phyloP scores from a whole-genome alignment of 2,113 vertebrate species.

The Ceyx melanurus region DNA sequence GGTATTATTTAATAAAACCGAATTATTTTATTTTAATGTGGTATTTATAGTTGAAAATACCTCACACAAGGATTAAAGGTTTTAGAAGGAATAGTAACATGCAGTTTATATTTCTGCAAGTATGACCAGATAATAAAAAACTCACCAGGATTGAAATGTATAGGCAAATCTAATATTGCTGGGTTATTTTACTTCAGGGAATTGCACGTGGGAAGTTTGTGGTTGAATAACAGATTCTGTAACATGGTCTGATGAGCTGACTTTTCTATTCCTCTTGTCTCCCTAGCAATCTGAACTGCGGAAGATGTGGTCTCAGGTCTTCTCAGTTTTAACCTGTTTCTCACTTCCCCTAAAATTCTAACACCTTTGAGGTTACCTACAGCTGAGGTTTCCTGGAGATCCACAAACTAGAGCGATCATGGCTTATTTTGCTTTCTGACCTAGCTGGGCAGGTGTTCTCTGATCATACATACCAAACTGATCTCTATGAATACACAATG shows the following conservation, averaged over 20 bases:
- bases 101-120: not conserved
- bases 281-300: not conserved
- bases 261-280: not conserved
- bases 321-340: conserved; percentile 11
- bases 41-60: not conserved
- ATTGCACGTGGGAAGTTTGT: not conserved
- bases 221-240: not conserved
- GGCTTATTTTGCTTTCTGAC: conserved; percentile 3
- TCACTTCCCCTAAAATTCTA: not conserved
- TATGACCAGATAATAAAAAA: not conserved
- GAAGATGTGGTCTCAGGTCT: not conserved
- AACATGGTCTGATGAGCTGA: not conserved
- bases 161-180: not conserved
- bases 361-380: not conserved
- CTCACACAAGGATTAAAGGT: not conserved
- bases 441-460: not conserved
- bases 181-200: not conserved
- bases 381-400: not conserved
- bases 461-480: not conserved
- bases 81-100: not conserved
- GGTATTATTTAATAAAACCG: not conserved
- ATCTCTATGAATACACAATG: not conserved
- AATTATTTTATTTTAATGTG: not conserved
- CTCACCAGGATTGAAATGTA: not conserved
- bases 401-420: not conserved